phyloP scores from a whole-genome alignment of 2,113 vertebrate genomes.

The Microcebus tavaratra region DNA sequence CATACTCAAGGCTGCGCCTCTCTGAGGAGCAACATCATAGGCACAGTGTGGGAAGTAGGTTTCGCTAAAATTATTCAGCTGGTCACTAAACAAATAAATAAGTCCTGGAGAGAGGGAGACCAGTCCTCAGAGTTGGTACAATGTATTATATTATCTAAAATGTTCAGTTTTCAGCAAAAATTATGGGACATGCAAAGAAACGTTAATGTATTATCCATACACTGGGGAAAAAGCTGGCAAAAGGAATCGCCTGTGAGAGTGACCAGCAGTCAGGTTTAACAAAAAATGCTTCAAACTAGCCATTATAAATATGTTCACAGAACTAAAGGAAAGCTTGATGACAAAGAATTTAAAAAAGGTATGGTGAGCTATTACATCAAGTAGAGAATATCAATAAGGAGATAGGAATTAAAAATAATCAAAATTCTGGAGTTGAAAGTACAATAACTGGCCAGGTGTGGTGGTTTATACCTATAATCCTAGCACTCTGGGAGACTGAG shows the following conservation, averaged over 20 bases:
- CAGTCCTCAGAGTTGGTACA: background rate
- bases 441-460: background rate
- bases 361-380: background rate
- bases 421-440: background rate
- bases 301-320: background rate
- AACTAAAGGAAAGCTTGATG: background rate
- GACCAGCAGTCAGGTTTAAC: background rate
- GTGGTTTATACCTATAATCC: too few species aligned
- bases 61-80: background rate
- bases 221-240: background rate
- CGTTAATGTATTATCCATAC: background rate
- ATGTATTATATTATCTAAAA: conserved; percentile 1
- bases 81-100: background rate
- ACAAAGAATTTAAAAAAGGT: background rate
- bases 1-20: background rate
- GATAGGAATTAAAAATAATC: background rate
- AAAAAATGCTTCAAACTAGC: background rate
- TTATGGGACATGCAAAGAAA: background rate
- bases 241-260: background rate
- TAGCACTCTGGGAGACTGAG: too few species aligned
- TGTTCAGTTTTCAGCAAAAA: conserved; percentile 6
- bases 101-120: background rate
- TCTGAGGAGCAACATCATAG: background rate
- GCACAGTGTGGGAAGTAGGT: background rate
- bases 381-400: background rate